Percentiles rank a stretch among this genome's conserved stretches.
Evolutionary conservation across 2,113 vertebrate genomes (phyloP).

Genomic region (Burhinus oedicnemus): DNA sequence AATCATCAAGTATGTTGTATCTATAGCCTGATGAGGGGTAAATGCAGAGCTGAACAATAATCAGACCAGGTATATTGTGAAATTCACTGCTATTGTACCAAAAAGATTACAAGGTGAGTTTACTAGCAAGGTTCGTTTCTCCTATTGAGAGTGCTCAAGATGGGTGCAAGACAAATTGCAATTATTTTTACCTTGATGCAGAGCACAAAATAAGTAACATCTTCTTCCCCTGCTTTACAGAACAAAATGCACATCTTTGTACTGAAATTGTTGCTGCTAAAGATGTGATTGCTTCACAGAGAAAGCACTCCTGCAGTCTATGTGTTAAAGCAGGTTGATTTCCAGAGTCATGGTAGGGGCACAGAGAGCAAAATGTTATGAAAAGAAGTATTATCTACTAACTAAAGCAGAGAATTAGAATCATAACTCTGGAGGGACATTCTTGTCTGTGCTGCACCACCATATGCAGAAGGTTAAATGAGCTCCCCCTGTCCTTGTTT

Average conservation of each 20-base stretch:
- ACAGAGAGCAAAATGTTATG: neutral
- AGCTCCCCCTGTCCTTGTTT: neutral
- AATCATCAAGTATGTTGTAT: neutral
- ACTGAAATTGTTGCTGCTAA: neutral
- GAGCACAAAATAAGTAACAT: neutral
- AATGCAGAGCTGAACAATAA: neutral
- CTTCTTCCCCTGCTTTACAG: neutral
- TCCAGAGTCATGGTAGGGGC: neutral
- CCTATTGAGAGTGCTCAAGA: neutral
- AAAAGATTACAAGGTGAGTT: neutral
- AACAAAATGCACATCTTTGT: neutral
- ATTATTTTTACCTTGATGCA: neutral
- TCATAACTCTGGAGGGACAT: neutral
- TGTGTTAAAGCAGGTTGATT: neutral
- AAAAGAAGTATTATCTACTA: neutral
- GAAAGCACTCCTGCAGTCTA: neutral
- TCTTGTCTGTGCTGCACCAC: neutral
- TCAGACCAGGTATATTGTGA: neutral
- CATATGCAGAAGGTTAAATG: neutral
- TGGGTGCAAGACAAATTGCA: neutral
- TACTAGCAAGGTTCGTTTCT: neutral
- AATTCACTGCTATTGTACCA: neutral
- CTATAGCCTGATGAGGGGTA: constrained; percentile 7
- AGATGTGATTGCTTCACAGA: neutral
- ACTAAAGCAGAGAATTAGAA: neutral